Evolutionary conservation across 2,113 vertebrate genomes (phyloP).

Genomic region (Sinocyclocheilus rhinocerous): DNA sequence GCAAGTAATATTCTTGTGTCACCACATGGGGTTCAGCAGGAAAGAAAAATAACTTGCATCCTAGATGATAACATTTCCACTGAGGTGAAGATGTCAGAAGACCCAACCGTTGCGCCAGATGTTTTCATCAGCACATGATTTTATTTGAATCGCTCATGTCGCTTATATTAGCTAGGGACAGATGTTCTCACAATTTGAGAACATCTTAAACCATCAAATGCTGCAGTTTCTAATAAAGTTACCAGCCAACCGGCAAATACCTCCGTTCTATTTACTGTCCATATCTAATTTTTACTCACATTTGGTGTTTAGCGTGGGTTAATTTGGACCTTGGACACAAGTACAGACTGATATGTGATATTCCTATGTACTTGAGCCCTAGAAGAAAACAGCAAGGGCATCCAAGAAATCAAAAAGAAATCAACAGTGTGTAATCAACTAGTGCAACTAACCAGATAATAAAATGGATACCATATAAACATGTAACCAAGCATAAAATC

Average conservation of each 20-base stretch:
- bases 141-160: background rate
- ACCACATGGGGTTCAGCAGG: background rate
- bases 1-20: background rate
- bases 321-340: background rate
- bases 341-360: slow-evolving; percentile 19
- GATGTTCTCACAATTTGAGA: slow-evolving; percentile 1
- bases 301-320: slow-evolving; percentile 1
- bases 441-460: background rate
- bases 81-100: background rate
- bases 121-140: background rate
- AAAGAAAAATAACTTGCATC: background rate
- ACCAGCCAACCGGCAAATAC: background rate
- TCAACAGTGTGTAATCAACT: background rate
- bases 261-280: background rate
- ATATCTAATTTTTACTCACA: slow-evolving; percentile 10
- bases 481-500: background rate
- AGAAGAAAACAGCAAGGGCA: background rate
- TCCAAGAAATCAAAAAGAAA: slow-evolving; percentile 10
- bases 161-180: background rate
- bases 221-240: slow-evolving; percentile 5
- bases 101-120: background rate
- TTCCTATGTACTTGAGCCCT: background rate
- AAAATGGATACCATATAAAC: background rate
- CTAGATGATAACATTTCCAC: background rate
- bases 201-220: background rate